These are phyloP conservation scores for Drosophila rellima DNA, from an alignment of 2,888 invertebrate species.

Conservation along the genomic window DNA sequence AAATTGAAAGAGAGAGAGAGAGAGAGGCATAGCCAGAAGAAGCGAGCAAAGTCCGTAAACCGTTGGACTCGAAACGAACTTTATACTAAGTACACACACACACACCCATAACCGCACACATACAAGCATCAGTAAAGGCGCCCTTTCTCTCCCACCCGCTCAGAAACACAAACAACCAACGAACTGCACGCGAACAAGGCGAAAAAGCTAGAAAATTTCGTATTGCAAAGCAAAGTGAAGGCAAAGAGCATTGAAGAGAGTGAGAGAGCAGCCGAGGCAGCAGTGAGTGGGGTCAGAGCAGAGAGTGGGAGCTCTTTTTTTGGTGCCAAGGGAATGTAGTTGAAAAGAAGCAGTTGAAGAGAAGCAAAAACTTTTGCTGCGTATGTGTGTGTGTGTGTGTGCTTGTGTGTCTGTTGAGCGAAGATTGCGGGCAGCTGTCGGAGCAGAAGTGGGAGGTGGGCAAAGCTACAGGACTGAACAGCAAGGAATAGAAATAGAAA, in stretches of 20 bases:
- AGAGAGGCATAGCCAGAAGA: constrained; percentile 26
- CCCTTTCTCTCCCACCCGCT: constrained; percentile 6
- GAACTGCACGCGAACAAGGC: constrained; percentile 70
- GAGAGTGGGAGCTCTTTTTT: constrained; percentile 29
- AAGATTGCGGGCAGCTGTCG: constrained; percentile 45
- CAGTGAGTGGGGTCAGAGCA: constrained; percentile 19
- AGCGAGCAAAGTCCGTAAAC: constrained; percentile 50
- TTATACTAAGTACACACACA: constrained; percentile 29
- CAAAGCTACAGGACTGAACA: constrained; percentile 44
- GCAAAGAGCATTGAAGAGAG: constrained; percentile 23
- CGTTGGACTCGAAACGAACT: constrained; percentile 54
- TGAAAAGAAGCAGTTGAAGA: constrained; percentile 41
- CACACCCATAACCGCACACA: neutral
- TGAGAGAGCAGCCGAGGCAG: neutral
- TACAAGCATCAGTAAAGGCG: constrained; percentile 4
- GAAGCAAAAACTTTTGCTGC: constrained; percentile 50
- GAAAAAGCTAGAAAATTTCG: constrained; percentile 77
- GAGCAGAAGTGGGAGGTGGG: neutral
- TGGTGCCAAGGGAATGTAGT: constrained; percentile 62
- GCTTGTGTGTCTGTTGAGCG: constrained; percentile 26
- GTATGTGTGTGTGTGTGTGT: constrained; percentile 18
- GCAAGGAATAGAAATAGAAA: constrained; percentile 53
- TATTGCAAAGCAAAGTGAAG: constrained; percentile 63
- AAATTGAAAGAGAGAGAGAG: constrained; percentile 11
- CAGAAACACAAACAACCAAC: constrained; percentile 51